Base-by-base conservation (phyloP, 2,888 invertebrate genomes). In the Sminthurides aquaticus region DNA sequence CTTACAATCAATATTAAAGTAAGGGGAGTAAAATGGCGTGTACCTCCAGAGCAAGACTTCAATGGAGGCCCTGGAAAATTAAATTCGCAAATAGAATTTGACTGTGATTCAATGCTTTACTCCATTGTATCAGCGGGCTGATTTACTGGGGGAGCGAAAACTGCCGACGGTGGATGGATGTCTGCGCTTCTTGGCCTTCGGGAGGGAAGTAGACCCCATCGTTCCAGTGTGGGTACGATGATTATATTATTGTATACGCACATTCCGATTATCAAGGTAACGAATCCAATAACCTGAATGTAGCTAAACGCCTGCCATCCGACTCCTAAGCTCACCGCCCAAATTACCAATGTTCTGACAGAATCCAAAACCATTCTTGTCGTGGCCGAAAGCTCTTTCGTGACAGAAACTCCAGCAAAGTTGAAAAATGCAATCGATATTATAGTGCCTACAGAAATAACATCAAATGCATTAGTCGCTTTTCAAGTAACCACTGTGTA, bases 341-440 rank as follows among this genome's bases (percentile, higher is more conserved):
- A 98, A 75, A 96, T 90, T n/a, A 94, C 84, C 56, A 95, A 81
- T 0, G 93, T 92, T 70, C 95, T 83, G n/a, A 91, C 82, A 60
- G 89, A 89, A 78, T 95, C 94, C 57, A 94, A 81, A 15, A 95
- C 88, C 88, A 93, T 90, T 69, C 94, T 83, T 1, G 91, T 91
- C 0, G 92, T 93, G 1, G 96, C 94, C 1, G 91, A 94, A 76
- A 94, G 84, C 78, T 94, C 91, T 80, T 95, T 96, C 0, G 94
- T 92, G 2, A 97, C 90, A 76, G 89, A 90, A 69, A 95, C 86
- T 11, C 93, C 93, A 70, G 91, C 87, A 79, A 90, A 95, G 79
- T 92, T 94, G 82, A 95, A 95, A 80, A 94, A 89, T 0, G 95
- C 91, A 72, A 95, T 94, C 60, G 92, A 92, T 26, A 91, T 76